Percentiles rank a stretch among this genome's conserved stretches.
phyloP scores from a whole-genome alignment of 2,888 invertebrate species.

The Nasonovia ribisnigri region DNA sequence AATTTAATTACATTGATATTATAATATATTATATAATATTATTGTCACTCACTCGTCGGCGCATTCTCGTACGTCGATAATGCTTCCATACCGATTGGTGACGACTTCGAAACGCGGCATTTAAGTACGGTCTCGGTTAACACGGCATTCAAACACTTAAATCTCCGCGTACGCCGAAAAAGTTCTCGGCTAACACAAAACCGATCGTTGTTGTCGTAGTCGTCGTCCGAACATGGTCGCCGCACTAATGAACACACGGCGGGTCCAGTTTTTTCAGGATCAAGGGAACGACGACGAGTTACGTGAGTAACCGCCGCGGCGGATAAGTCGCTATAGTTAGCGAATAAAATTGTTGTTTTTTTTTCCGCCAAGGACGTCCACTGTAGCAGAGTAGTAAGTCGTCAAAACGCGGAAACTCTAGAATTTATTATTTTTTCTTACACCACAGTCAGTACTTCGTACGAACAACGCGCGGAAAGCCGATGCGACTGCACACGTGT shows the following conservation, averaged over 20 bases:
- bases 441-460: background rate
- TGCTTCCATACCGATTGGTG: constrained; percentile 65
- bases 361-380: constrained; percentile 54
- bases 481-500: background rate
- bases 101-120: constrained; percentile 65
- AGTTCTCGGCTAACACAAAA: background rate
- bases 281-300: constrained; percentile 53
- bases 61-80: constrained; percentile 65
- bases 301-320: background rate
- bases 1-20: background rate
- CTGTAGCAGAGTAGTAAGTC: background rate
- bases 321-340: background rate
- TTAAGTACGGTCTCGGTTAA: constrained; percentile 24
- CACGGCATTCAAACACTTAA: constrained; percentile 48
- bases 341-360: constrained; percentile 36
- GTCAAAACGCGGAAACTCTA: constrained; percentile 46
- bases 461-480: background rate
- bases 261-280: constrained; percentile 57
- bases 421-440: background rate
- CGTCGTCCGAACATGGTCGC: constrained; percentile 45
- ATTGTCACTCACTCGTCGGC: constrained; percentile 56
- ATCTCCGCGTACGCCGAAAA: constrained; percentile 34
- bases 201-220: background rate
- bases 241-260: constrained; percentile 40
- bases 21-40: background rate